Evolutionary conservation across 2,113 vertebrate genomes (phyloP), one percentile per base, ranked within the genome.

Genomic region (Vulpes lagopus): DNA sequence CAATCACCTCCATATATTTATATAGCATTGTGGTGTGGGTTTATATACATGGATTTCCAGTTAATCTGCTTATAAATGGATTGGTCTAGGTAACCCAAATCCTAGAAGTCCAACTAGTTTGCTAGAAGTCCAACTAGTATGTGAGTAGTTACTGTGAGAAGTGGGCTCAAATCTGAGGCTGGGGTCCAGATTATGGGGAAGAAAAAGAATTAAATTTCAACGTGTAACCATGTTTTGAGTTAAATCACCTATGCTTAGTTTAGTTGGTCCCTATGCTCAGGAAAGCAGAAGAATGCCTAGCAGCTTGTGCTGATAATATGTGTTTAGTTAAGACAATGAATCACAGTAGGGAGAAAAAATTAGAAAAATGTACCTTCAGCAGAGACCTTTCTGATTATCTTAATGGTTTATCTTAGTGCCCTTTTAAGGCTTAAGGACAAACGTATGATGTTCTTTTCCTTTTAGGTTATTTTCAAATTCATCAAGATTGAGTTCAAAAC

Each of bases 351-450:
- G 64, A 81, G 60, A 78, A 89, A 89, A 78, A 91, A 78, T 51
- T 12, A 71, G 83, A 93, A 64, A 96, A 69, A 67, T 20, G 9
- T 1, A 22, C 20, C 82, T 95, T 80, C 22, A 64, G 35, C 10
- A 60, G 22, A 14, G 81, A 65, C 20, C 49, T 76, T 96, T 64
- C 74, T 71, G 86, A 87, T 69, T 74, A 85, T 65, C 71, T 76
- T 62, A 84, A 15, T 59, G 60, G 38, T 74, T 90, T 59, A 91
- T 62, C 83, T 94, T 60, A 71, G 86, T 73, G 38, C 1, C 27
- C 81, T 86, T 78, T 89, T 17, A 88, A 91, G 84, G 59, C 65
- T 69, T 93, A 73, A 88, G 76, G 82, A 22, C 51, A 71, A 97
- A 96, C 23, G 35, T 80, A 38, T n/a, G 59, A 65, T n/a, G 59